Percentiles rank a stretch among this genome's conserved stretches.
Conservation (phyloP, 2,113 vertebrate genomes). For the Macrotus californicus region DNA sequence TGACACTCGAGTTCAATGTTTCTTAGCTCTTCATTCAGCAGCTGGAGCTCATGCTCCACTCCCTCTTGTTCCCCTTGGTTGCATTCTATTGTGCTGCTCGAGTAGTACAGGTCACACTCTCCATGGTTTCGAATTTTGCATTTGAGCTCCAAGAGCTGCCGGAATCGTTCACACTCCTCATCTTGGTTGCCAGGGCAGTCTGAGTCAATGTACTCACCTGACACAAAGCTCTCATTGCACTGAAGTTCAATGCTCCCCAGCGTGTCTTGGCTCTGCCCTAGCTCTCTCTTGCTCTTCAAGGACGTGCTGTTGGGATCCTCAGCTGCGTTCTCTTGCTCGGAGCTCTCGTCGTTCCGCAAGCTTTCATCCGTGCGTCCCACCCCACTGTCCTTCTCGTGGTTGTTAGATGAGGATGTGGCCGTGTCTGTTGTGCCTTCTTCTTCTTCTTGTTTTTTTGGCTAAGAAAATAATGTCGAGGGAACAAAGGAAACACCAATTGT, state of each 20-base stretch:
- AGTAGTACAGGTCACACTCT: conserved; percentile 94
- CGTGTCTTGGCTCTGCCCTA: conserved; percentile 75
- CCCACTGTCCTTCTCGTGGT: conserved; percentile 87
- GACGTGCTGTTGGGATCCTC: conserved; percentile 83
- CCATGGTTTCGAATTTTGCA: conserved; percentile 93
- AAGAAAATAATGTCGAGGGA: conserved; percentile 48
- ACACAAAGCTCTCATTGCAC: conserved; percentile 79
- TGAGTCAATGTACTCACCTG: conserved; percentile 79
- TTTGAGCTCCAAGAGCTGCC: conserved; percentile 94
- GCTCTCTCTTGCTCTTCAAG: conserved; percentile 79
- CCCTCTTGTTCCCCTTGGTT: conserved; percentile 86
- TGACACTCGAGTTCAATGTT: conserved; percentile 97
- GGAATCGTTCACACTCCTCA: conserved; percentile 89
- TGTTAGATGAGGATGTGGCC: conserved; percentile 91
- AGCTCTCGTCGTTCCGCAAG: conserved; percentile 85
- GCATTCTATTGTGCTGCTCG: conserved; percentile 90
- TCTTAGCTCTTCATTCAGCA: conserved; percentile 95
- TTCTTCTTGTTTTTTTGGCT: conserved; percentile 89
- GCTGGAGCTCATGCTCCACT: conserved; percentile 91
- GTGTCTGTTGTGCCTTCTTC: conserved; percentile 90
- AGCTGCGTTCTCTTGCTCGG: conserved; percentile 85
- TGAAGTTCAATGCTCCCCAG: conserved; percentile 76
- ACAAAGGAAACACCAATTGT: background rate
- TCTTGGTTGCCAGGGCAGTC: conserved; percentile 79
- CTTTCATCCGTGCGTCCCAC: conserved; percentile 85